A percentile compares a stretch with the other conserved stretches of the same genome.
Evolutionary conservation across 2,888 invertebrate species (phyloP).

Genomic region (Heteromurus nitidus): DNA sequence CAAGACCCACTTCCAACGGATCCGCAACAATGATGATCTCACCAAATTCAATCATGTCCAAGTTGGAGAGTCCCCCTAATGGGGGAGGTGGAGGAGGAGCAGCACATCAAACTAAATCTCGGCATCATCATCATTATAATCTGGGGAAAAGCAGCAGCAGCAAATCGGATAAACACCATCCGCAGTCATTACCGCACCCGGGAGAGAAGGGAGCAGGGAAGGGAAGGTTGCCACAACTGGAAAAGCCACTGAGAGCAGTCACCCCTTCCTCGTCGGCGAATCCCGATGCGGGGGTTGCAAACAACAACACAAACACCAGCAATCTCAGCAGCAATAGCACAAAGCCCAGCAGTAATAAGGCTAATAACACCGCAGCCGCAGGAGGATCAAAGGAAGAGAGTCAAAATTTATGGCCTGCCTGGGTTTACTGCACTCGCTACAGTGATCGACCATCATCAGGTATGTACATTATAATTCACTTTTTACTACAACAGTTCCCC

Average conservation of each 20-base stretch:
- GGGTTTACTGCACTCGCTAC: slow-evolving; percentile 87
- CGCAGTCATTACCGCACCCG: slow-evolving; percentile 15
- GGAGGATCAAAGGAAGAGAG: slow-evolving; percentile 2
- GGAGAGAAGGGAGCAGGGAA: too few relatives aligned
- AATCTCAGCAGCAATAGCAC: not conserved
- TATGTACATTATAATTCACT: slow-evolving; percentile 75
- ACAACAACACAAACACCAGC: slow-evolving; percentile 11
- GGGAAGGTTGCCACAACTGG: too few relatives aligned
- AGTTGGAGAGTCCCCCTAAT: slow-evolving; percentile 35
- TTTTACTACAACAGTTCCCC: not conserved
- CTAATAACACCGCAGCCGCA: slow-evolving; percentile 27
- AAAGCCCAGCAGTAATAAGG: slow-evolving; percentile 16
- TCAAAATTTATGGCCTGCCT: slow-evolving; percentile 58
- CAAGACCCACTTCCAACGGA: slow-evolving; percentile 66
- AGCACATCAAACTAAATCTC: slow-evolving; percentile 37
- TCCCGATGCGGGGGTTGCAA: slow-evolving; percentile 30
- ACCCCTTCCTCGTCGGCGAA: slow-evolving; percentile 46
- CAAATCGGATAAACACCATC: slow-evolving; percentile 59
- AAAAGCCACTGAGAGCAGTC: slow-evolving; percentile 68
- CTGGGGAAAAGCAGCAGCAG: not conserved
- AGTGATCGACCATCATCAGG: slow-evolving; percentile 83
- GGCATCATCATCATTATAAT: slow-evolving; percentile 28
- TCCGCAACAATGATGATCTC: slow-evolving; percentile 56
- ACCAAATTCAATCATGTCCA: slow-evolving; percentile 53
- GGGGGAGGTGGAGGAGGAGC: slow-evolving; percentile 18